phyloP scores from a whole-genome alignment of 1,140 invertebrate species.

The Musca vetustissima region DNA sequence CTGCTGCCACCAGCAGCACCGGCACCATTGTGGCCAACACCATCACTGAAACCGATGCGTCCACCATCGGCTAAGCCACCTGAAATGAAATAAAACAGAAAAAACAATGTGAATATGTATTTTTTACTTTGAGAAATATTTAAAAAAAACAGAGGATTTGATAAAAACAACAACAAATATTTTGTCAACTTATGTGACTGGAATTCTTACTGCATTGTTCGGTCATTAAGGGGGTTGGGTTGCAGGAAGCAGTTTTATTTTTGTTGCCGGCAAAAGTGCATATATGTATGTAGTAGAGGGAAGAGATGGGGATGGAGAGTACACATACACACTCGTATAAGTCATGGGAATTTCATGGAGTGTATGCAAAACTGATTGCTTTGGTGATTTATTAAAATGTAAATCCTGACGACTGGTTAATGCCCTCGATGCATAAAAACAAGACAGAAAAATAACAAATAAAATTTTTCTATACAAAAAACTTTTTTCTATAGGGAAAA shows the following conservation, averaged over 20 bases:
- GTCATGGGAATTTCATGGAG: no score
- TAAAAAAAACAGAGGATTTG: no score
- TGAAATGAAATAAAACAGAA: background rate
- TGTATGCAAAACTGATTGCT: no score
- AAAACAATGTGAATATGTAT: background rate
- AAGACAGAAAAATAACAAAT: no score
- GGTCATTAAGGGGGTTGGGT: background rate
- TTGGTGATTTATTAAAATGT: constrained; percentile 9
- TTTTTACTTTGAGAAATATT: background rate
- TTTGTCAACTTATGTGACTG: background rate
- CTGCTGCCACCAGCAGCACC: constrained; percentile 12
- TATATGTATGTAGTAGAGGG: no score
- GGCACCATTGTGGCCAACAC: no score
- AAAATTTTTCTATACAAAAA: background rate
- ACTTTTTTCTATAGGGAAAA: no score
- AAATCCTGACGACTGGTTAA: constrained; percentile 3
- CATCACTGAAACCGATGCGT: constrained; percentile 20
- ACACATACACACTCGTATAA: no score
- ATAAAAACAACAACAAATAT: background rate
- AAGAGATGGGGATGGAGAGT: no score
- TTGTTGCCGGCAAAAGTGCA: no score
- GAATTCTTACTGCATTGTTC: background rate
- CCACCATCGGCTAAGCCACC: constrained; percentile 19
- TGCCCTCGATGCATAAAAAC: background rate
- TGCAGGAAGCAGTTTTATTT: no score